Percentiles rank a stretch among this genome's conserved stretches.
phyloP scores from a whole-genome alignment of 2,797 vertebrate genomes.

The Brotula barbata region DNA sequence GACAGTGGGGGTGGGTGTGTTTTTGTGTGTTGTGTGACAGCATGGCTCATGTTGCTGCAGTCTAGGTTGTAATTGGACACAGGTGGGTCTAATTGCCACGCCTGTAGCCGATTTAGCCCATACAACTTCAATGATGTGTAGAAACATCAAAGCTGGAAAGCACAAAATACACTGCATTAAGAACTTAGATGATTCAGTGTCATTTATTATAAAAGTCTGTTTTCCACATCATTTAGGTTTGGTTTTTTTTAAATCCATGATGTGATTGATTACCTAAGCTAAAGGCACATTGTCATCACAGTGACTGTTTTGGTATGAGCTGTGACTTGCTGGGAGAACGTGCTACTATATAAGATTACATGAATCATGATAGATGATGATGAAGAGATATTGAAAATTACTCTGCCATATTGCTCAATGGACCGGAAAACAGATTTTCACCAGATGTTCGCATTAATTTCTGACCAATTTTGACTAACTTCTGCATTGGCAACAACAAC shows the following conservation, averaged over 20 bases:
- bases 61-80: too few relatives aligned
- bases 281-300: neutral
- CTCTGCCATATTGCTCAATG: neutral
- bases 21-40: too few relatives aligned
- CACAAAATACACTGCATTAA: too few relatives aligned
- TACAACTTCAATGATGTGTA: too few relatives aligned
- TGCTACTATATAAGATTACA: constrained; percentile 21
- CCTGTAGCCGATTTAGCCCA: too few relatives aligned
- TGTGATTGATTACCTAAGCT: neutral
- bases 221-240: too few relatives aligned
- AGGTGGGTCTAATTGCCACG: too few relatives aligned
- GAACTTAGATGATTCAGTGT: too few relatives aligned
- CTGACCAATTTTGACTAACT: constrained; percentile 36
- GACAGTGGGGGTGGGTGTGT: too few relatives aligned
- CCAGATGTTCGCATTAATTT: constrained; percentile 60
- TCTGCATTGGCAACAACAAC: constrained; percentile 31
- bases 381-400: constrained; percentile 27
- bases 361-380: constrained; percentile 26
- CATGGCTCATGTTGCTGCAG: too few relatives aligned
- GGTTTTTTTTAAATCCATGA: neutral
- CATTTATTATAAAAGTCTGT: too few relatives aligned
- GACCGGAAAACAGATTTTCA: constrained; percentile 21
- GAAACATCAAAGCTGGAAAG: too few relatives aligned
- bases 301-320: neutral
- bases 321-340: constrained; percentile 7